These are phyloP conservation scores for Xenentodon cancila DNA, from an alignment of 2,797 vertebrate species.

Conservation along the genomic window DNA sequence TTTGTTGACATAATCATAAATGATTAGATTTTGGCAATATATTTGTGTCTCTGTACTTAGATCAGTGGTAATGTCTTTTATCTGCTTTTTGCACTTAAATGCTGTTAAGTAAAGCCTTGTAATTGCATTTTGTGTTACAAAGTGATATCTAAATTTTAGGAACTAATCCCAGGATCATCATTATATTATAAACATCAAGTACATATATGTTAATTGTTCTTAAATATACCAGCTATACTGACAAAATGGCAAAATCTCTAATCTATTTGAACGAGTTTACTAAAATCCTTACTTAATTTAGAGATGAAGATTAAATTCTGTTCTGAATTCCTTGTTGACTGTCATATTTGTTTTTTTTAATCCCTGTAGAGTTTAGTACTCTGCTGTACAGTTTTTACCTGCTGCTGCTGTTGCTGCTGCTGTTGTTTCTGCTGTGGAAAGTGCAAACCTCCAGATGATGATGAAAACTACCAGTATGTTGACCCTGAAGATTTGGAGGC, in stretches of 20 bases:
- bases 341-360: background rate
- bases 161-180: background rate
- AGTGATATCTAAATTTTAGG: background rate
- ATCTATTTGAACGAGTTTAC: conserved; percentile 12
- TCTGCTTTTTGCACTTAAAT: background rate
- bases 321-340: background rate
- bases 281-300: background rate
- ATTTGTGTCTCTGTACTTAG: background rate
- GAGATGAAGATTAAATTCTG: conserved; percentile 18
- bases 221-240: background rate
- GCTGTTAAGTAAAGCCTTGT: background rate
- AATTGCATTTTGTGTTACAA: background rate
- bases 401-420: conserved; percentile 93
- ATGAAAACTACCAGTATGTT: conserved; percentile 83
- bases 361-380: conserved; percentile 81
- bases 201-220: background rate
- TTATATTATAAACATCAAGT: background rate
- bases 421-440: conserved; percentile 92
- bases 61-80: background rate
- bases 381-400: conserved; percentile 85
- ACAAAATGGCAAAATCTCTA: background rate
- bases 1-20: conserved; percentile 2
- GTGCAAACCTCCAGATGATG: conserved; percentile 86
- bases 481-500: conserved; percentile 90
- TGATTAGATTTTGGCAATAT: background rate